phyloP scores from a whole-genome alignment of 2,113 vertebrate species.

The Rhabdornis inornatus region DNA sequence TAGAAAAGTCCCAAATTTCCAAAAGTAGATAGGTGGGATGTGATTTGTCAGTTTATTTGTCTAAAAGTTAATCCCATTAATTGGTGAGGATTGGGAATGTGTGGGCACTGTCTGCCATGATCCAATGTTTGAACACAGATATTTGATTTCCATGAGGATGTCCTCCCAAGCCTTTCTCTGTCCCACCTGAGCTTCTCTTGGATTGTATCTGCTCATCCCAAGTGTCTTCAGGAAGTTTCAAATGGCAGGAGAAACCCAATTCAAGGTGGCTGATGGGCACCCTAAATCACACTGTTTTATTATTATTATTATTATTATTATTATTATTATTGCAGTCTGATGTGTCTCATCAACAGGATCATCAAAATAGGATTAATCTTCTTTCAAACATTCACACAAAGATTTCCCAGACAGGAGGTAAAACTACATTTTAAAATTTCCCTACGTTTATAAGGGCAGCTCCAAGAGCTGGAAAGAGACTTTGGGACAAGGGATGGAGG shows the following conservation, averaged over 20 bases:
- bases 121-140: accelerated
- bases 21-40: accelerated
- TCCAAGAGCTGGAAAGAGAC: not conserved
- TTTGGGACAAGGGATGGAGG: accelerated
- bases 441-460: not conserved
- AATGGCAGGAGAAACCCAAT: accelerated
- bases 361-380: not conserved
- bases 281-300: not conserved
- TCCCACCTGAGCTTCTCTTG: not conserved
- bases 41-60: not conserved
- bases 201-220: not conserved
- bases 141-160: not conserved
- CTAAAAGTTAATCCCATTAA: not conserved
- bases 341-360: not conserved
- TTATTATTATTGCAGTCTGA: too few relatives aligned
- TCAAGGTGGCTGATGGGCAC: not conserved
- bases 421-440: too few relatives aligned
- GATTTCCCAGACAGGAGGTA: not conserved
- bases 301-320: not conserved
- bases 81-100: not conserved
- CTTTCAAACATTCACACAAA: too few relatives aligned
- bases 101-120: accelerated
- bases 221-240: not conserved
- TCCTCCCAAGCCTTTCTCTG: not conserved
- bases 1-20: not conserved